Percentiles rank a stretch among this genome's conserved stretches.
phyloP scores from a whole-genome alignment of 1,140 invertebrate species.

The Pseudobourletiella spinata region DNA sequence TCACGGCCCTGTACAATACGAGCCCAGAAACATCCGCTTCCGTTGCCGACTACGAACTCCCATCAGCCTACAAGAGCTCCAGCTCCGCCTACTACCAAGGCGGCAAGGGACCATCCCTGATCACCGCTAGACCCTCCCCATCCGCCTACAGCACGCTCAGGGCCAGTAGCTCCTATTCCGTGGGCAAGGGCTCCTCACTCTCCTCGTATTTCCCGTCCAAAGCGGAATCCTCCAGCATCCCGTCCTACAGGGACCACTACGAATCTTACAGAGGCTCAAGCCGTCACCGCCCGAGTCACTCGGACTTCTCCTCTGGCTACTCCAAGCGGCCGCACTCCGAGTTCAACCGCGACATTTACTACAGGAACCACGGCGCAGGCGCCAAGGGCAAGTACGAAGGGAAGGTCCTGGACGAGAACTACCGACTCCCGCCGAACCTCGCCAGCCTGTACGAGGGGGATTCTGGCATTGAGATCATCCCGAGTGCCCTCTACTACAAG shows the following conservation, averaged over 20 bases:
- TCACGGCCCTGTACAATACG: neutral
- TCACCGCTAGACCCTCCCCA: too few relatives aligned
- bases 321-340: neutral
- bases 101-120: too few relatives aligned
- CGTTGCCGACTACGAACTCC: neutral
- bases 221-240: neutral
- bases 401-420: neutral
- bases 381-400: neutral
- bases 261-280: neutral
- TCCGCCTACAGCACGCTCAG: too few relatives aligned
- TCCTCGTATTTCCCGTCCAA: neutral
- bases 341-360: neutral
- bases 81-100: neutral
- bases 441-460: conserved; percentile 11
- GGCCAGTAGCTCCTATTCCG: neutral
- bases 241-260: neutral
- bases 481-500: conserved; percentile 19
- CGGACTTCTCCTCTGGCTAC: neutral
- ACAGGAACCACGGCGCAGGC: neutral
- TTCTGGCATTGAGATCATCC: conserved; percentile 16
- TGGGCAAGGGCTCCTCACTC: neutral
- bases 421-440: neutral
- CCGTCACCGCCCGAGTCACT: neutral
- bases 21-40: too few relatives aligned
- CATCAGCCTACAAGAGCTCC: neutral